Percentiles rank a stretch among this genome's conserved stretches.
These are phyloP conservation scores for Otocyon megalotis DNA, from an alignment of 2,113 vertebrate species.

Conservation along the genomic window DNA sequence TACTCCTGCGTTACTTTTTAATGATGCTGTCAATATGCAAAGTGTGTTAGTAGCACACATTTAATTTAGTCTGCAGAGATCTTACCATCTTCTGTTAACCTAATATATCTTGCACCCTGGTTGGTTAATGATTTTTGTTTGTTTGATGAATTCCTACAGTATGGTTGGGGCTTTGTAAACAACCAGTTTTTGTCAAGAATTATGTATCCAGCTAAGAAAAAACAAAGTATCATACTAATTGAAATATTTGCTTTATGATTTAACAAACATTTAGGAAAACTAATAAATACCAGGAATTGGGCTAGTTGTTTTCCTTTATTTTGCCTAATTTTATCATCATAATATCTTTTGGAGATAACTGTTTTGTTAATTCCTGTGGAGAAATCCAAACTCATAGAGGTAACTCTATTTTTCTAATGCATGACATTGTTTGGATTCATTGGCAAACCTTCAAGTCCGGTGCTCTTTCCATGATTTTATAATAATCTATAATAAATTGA, in stretches of 20 bases:
- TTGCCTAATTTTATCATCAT: not conserved
- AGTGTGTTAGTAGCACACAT: not conserved
- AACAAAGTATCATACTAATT: not conserved
- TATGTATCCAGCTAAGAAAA: not conserved
- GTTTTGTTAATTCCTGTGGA: not conserved
- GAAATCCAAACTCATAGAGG: not conserved
- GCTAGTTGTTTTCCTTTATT: not conserved
- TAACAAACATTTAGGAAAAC: not conserved
- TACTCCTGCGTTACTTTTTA: slow-evolving; percentile 29
- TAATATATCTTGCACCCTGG: not conserved
- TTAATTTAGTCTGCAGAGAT: slow-evolving; percentile 46
- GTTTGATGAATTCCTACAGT: slow-evolving; percentile 40
- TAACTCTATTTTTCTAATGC: not conserved
- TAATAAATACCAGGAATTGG: not conserved
- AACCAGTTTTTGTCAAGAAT: slow-evolving; percentile 13
- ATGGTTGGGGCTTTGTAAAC: not conserved
- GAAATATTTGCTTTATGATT: slow-evolving; percentile 23
- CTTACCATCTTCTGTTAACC: slow-evolving; percentile 4
- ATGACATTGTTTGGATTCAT: not conserved
- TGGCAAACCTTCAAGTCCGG: not conserved
- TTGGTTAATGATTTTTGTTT: slow-evolving; percentile 61
- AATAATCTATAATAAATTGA: not conserved
- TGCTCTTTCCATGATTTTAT: not conserved
- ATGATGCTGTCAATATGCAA: slow-evolving; percentile 44
- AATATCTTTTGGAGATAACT: not conserved